phyloP scores from a whole-genome alignment of 2,797 vertebrate genomes.

The Lutjanus campechanus region DNA sequence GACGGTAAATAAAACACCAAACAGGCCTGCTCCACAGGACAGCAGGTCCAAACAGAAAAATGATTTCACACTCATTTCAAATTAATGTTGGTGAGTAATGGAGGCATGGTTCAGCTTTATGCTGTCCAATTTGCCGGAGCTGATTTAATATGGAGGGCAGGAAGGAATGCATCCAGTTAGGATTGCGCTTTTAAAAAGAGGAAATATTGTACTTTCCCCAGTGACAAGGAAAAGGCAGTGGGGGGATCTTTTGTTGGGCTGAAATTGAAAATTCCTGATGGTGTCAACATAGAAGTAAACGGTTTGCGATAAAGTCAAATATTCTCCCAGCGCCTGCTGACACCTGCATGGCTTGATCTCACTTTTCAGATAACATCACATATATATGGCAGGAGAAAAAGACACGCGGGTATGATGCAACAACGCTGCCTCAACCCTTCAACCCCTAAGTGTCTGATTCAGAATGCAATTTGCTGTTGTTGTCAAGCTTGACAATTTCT shows the following conservation, averaged over 20 bases:
- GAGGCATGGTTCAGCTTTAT: slow-evolving; percentile 53
- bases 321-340: slow-evolving; percentile 58
- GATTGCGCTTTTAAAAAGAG: slow-evolving; percentile 41
- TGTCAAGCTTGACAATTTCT: slow-evolving; percentile 52
- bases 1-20: slow-evolving; percentile 74
- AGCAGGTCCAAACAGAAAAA: slow-evolving; percentile 62
- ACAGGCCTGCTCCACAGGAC: slow-evolving; percentile 61
- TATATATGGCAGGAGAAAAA: slow-evolving; percentile 37
- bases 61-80: slow-evolving; percentile 78
- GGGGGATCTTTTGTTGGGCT: slow-evolving; percentile 59
- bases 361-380: slow-evolving; percentile 55
- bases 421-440: slow-evolving; percentile 36
- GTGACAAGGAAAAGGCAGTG: slow-evolving; percentile 48
- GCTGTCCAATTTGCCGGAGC: slow-evolving; percentile 42
- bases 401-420: slow-evolving; percentile 40
- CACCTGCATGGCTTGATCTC: slow-evolving; percentile 65
- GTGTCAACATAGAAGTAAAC: slow-evolving; percentile 65
- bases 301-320: slow-evolving; percentile 69
- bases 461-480: slow-evolving; percentile 54
- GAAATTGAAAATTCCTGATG: slow-evolving; percentile 70
- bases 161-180: slow-evolving; percentile 40
- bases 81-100: slow-evolving; percentile 69
- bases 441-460: slow-evolving; percentile 36
- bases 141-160: slow-evolving; percentile 63
- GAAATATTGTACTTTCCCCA: slow-evolving; percentile 42